phyloP scores from a whole-genome alignment of 2,888 invertebrate species.

The Ferdinandea cuprea region DNA sequence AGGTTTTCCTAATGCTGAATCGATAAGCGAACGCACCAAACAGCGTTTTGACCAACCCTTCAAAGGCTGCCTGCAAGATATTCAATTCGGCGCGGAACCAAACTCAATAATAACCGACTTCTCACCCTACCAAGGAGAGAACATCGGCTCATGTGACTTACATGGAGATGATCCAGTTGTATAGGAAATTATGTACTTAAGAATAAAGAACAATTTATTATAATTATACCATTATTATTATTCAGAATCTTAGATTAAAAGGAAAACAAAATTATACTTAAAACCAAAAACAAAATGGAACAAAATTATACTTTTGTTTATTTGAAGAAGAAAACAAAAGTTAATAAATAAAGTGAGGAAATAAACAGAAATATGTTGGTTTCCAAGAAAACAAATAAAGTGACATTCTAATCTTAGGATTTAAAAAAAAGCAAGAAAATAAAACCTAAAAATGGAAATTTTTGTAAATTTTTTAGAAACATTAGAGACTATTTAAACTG shows the following conservation, averaged over 20 bases:
- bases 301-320: conserved; percentile 60
- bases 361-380: conserved; percentile 64
- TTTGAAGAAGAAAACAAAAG: conserved; percentile 45
- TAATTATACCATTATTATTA: conserved; percentile 70
- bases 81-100: conserved; percentile 83
- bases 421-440: conserved; percentile 65
- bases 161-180: conserved; percentile 83
- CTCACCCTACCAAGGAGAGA: conserved; percentile 85
- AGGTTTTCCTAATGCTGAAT: conserved; percentile 84
- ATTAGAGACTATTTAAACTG: conserved; percentile 76
- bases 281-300: too few species aligned
- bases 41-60: conserved; percentile 85
- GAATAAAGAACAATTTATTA: conserved; percentile 74
- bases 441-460: conserved; percentile 65
- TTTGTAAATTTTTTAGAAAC: conserved; percentile 76
- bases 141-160: conserved; percentile 85
- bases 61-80: conserved; percentile 86
- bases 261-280: conserved; percentile 63
- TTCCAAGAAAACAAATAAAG: conserved; percentile 59
- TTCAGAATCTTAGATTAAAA: conserved; percentile 66
- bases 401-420: conserved; percentile 67
- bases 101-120: conserved; percentile 84
- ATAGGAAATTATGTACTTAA: conserved; percentile 77
- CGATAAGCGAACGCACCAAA: conserved; percentile 83
- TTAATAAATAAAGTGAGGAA: conserved; percentile 45